Evolutionary conservation across 2,888 invertebrate species (phyloP), one percentile per base, ranked within the genome.

Genomic region (Pristionchus arcanus): DNA sequence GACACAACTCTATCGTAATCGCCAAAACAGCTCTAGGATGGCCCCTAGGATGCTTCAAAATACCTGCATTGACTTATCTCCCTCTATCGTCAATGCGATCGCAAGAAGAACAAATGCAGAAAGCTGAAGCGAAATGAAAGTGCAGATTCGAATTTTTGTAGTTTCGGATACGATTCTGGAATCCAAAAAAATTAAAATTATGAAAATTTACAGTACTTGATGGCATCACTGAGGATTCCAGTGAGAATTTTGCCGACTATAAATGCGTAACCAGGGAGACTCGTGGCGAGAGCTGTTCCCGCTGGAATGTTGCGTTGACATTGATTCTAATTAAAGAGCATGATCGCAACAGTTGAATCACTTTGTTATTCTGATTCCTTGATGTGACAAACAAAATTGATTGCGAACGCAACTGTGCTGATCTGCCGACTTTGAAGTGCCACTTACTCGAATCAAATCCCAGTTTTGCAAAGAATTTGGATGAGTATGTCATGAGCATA

Each of bases 71-170:
- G 68, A n/a, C 37, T 42, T 63, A 25, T 90, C 31, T 16, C 91
- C 90, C n/a, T 88, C 87, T 13, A 91, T 91, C 28, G 91, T 84
- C 28, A 91, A 42, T 1, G 90, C 91, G 42, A 90, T 90, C 63
- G 90, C 74, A 55, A 92, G 21, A 7, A 92, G 90, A 19, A 92
- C 90, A 68, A 92, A 81, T 19, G 92, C 91, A 37, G 92, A 91
- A 42, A 91, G 68, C 90, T 91, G 92, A 34, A 92, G 90, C 42
- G 91, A 91, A 89, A 91, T 88, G 87, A 91, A 91, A 55, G 91
- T 91, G 90, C 90, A 91, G 53, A 91, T 74, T 28, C 92, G 91
- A 68, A 92, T 86, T 81, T 92, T 92, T 31, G 91, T 89, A 28
- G 90, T 90, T 68, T 92, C 92, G 49, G 90, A 63, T 1, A 92